A percentile compares a stretch with the other conserved stretches of the same genome.
Conservation (phyloP, 2,888 invertebrate genomes). For the Drosophila stalkeri region DNA sequence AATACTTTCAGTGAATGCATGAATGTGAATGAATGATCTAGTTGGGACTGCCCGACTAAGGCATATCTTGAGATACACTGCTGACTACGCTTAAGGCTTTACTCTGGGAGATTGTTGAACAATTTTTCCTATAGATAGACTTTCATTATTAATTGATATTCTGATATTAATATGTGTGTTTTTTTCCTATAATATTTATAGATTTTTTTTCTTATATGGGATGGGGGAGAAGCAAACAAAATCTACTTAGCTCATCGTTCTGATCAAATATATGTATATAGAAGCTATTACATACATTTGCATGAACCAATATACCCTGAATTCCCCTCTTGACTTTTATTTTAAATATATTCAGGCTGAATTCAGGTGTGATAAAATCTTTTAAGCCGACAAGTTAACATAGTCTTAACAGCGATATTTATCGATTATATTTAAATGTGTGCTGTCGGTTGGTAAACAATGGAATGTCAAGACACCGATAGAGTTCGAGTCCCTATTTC, state of each 20-base stretch:
- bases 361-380: too few relatives aligned
- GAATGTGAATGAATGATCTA: not conserved
- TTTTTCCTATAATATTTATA: too few relatives aligned
- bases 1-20: not conserved
- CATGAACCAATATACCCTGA: too few relatives aligned
- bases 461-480: not conserved
- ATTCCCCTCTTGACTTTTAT: not conserved
- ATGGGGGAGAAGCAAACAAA: too few relatives aligned
- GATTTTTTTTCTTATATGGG: too few relatives aligned
- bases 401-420: not conserved
- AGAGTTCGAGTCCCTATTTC: not conserved
- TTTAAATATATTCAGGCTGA: not conserved
- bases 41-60: not conserved
- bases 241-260: not conserved
- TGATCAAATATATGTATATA: not conserved
- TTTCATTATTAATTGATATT: too few relatives aligned
- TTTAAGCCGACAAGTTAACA: not conserved
- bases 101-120: too few relatives aligned
- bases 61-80: too few relatives aligned
- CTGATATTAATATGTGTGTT: too few relatives aligned
- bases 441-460: not conserved
- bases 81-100: too few relatives aligned
- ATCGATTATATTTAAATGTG: not conserved
- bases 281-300: too few relatives aligned
- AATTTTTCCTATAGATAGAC: too few relatives aligned